These are phyloP conservation scores for Lycocorax pyrrhopterus DNA, from an alignment of 2,113 vertebrate genomes.

Conservation along the genomic window DNA sequence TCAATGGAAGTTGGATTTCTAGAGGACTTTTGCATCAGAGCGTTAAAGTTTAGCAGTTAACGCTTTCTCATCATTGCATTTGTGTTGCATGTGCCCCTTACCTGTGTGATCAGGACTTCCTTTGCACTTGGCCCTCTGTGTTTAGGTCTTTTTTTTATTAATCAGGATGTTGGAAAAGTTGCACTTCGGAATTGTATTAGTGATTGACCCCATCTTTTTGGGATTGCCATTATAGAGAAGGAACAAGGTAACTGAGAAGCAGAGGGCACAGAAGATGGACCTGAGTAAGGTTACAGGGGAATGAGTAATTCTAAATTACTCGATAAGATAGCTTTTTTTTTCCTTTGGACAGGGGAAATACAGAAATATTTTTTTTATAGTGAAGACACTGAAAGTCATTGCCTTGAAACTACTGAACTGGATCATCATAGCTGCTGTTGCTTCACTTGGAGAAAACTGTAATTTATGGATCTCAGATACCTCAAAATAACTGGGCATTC, in stretches of 20 bases:
- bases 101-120: neutral
- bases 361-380: neutral
- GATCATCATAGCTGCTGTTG: neutral
- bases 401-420: neutral
- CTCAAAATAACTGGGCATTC: neutral
- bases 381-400: neutral
- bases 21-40: neutral
- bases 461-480: neutral
- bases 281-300: neutral
- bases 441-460: neutral
- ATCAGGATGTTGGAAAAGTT: neutral
- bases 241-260: neutral
- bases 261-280: neutral
- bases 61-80: neutral
- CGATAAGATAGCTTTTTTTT: neutral
- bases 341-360: neutral
- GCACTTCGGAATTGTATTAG: accelerated
- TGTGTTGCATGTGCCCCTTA: neutral
- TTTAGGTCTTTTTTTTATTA: neutral
- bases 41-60: neutral
- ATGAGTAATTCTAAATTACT: neutral
- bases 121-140: neutral
- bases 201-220: neutral
- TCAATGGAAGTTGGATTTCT: neutral
- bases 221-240: neutral